Evolutionary conservation across 64 coral and sea anemone species (phyloP).

Genomic region (Dendrophyllia cribrosa): DNA sequence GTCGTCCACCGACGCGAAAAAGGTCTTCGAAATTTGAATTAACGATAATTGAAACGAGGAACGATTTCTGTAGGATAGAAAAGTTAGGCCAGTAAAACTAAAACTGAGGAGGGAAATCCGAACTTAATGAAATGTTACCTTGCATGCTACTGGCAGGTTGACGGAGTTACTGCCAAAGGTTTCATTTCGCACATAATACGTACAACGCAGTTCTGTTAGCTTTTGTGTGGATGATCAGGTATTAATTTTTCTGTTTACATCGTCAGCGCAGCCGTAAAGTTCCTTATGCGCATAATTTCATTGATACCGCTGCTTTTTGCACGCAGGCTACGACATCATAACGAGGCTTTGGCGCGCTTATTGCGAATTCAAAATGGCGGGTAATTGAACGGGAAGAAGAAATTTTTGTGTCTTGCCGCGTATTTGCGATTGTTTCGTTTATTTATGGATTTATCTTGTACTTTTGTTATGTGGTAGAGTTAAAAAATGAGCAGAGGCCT

Average conservation of each 20-base stretch:
- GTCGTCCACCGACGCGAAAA: too few species aligned
- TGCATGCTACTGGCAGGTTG: neutral
- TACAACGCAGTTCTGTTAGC: too few species aligned
- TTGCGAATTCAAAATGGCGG: slow-evolving; percentile 39
- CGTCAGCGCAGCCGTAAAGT: neutral
- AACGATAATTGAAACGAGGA: too few species aligned
- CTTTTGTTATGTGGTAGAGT: neutral
- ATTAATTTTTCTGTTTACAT: neutral
- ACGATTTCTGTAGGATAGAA: neutral
- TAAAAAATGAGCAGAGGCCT: slow-evolving; percentile 44
- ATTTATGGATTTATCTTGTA: neutral
- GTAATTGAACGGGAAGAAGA: neutral
- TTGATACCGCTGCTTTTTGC: neutral
- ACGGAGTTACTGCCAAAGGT: neutral
- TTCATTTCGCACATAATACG: neutral
- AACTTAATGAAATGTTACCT: neutral
- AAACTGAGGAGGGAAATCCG: too few species aligned
- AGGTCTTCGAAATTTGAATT: too few species aligned
- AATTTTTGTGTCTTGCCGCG: neutral
- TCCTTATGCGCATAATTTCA: neutral
- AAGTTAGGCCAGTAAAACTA: neutral
- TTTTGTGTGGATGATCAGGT: too few species aligned
- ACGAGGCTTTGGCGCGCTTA: neutral
- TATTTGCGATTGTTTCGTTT: neutral
- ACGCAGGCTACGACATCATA: neutral